Percentiles rank a stretch among this genome's conserved stretches.
Evolutionary conservation across 1,140 invertebrate genomes (phyloP).

Genomic region (Philotrypesis tridentata): DNA sequence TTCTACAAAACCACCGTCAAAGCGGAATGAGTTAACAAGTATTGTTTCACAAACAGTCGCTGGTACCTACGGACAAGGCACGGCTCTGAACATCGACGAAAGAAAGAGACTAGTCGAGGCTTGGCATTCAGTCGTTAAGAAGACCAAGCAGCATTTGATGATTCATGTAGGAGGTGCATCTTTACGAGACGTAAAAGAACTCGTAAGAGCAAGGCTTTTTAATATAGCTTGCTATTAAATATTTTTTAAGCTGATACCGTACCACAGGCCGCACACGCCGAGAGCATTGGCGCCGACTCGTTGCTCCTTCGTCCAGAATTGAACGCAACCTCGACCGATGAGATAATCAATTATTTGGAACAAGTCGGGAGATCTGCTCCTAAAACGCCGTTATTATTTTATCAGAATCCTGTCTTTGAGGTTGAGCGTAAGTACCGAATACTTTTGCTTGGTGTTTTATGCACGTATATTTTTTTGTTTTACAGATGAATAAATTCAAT

Average conservation of each 20-base stretch:
- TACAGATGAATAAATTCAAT: too few relatives aligned
- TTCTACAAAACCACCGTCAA: not conserved
- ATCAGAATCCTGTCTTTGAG: conserved; percentile 85
- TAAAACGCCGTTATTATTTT: conserved; percentile 86
- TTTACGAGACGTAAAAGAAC: conserved; percentile 81
- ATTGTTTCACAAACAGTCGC: conserved; percentile 76
- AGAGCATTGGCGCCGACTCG: conserved; percentile 79
- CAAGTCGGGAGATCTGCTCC: conserved; percentile 83
- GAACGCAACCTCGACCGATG: conserved; percentile 77
- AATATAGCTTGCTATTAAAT: not conserved
- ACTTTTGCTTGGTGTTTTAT: too few relatives aligned
- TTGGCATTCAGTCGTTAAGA: conserved; percentile 78
- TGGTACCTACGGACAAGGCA: conserved; percentile 87
- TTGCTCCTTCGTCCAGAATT: conserved; percentile 85
- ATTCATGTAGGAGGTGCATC: conserved; percentile 85
- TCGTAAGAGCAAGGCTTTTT: conserved; percentile 75
- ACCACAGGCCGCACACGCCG: conserved; percentile 82
- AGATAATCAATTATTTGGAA: conserved; percentile 82
- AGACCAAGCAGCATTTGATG: conserved; percentile 79
- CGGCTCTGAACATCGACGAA: conserved; percentile 80
- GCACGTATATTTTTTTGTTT: too few relatives aligned
- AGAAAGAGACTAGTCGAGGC: conserved; percentile 80
- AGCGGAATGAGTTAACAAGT: not conserved
- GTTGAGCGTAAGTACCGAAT: conserved; percentile 78
- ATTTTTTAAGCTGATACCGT: not conserved